Conservation (phyloP, 2,888 invertebrate species). For the Neria commutata region DNA sequence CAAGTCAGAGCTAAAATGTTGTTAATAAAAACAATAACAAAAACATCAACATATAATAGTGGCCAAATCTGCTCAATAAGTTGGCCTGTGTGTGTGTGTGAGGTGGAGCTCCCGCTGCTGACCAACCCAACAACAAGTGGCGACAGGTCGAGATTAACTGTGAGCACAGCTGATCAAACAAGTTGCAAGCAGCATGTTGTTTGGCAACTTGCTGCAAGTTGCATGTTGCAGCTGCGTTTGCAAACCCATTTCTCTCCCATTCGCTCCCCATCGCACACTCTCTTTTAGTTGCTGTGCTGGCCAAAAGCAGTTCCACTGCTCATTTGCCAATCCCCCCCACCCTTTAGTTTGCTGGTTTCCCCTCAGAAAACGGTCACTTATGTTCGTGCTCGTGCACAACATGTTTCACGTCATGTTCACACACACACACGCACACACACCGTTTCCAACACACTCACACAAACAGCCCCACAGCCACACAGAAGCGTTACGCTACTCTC, state of each 20-base stretch:
- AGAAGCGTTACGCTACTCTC: slow-evolving; percentile 9
- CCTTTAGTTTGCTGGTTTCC: too few relatives aligned
- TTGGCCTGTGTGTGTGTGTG: background rate
- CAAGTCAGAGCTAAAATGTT: slow-evolving; percentile 13
- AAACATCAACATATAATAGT: slow-evolving; percentile 3
- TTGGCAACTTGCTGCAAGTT: too few relatives aligned
- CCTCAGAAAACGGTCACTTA: too few relatives aligned
- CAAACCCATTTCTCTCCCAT: background rate
- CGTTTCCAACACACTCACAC: slow-evolving; percentile 28
- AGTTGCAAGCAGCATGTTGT: too few relatives aligned
- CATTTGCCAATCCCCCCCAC: too few relatives aligned
- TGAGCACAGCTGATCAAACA: too few relatives aligned
- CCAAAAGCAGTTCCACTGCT: slow-evolving; percentile 25
- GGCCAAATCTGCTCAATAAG: slow-evolving; percentile 13
- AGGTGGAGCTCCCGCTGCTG: background rate
- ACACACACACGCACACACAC: slow-evolving; percentile 33
- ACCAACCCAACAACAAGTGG: background rate
- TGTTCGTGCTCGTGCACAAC: slow-evolving; percentile 31
- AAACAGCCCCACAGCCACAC: too few relatives aligned
- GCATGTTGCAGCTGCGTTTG: too few relatives aligned
- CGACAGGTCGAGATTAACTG: background rate
- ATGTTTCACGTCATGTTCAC: slow-evolving; percentile 47
- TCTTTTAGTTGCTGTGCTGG: background rate
- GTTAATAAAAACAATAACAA: slow-evolving; percentile 15
- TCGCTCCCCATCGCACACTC: background rate